Conservation (phyloP, 2,888 invertebrate genomes). For the Microctonus aethiopoides region DNA sequence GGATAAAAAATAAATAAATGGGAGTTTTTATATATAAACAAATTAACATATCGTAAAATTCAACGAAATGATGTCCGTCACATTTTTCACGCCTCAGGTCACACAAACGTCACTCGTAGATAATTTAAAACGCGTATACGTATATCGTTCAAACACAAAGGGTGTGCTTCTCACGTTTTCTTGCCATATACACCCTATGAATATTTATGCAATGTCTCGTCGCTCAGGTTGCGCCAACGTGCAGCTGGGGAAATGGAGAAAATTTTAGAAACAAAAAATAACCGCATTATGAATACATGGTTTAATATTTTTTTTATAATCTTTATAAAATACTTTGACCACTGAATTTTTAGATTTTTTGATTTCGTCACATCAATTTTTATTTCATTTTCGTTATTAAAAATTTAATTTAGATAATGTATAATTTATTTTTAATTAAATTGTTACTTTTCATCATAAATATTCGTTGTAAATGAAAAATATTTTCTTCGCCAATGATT, state of each 20-base stretch:
- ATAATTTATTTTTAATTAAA: too few species aligned
- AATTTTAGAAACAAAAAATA: neutral
- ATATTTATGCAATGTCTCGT: slow-evolving; percentile 39
- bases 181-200: slow-evolving; percentile 41
- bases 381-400: too few species aligned
- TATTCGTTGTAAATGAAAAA: too few species aligned
- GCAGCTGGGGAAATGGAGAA: neutral
- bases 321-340: neutral
- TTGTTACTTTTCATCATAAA: too few species aligned
- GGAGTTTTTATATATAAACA: too few species aligned
- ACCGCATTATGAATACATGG: neutral
- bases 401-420: too few species aligned
- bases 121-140: slow-evolving; percentile 39
- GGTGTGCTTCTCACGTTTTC: slow-evolving; percentile 41
- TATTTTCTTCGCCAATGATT: too few species aligned
- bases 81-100: slow-evolving; percentile 33
- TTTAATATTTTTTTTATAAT: neutral
- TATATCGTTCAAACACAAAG: slow-evolving; percentile 32
- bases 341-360: neutral
- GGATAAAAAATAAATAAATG: too few species aligned
- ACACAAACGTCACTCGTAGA: slow-evolving; percentile 35
- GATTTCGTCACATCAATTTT: neutral
- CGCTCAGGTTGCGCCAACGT: slow-evolving; percentile 20
- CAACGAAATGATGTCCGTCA: slow-evolving; percentile 35
- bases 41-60: slow-evolving; percentile 32